Conservation (phyloP, 2,113 vertebrate species). For the Corapipo altera region DNA sequence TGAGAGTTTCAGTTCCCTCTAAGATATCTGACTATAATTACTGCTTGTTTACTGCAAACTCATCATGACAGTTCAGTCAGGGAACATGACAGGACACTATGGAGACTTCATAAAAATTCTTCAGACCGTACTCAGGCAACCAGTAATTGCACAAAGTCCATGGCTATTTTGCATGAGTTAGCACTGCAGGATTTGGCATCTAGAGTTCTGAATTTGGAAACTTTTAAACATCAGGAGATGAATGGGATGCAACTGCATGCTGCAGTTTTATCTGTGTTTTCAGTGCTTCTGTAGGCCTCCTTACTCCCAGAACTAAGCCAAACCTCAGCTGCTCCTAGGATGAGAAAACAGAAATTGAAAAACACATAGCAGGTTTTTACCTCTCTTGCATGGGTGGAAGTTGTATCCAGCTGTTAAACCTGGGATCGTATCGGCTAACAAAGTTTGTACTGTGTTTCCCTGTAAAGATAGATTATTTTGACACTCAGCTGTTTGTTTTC, state of each 20-base stretch:
- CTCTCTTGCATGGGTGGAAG: constrained; percentile 99
- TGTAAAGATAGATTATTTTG: constrained; percentile 79
- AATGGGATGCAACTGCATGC: neutral
- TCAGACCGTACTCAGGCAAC: neutral
- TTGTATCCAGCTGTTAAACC: constrained; percentile 99
- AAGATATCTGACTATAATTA: constrained; percentile 3
- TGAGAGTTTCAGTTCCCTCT: neutral
- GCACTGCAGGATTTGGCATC: constrained; percentile 20
- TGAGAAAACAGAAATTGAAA: constrained; percentile 11
- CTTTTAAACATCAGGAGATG: neutral
- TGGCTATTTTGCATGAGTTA: constrained; percentile 1
- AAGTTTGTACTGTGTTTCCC: constrained; percentile 99
- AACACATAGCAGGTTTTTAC: constrained; percentile 74
- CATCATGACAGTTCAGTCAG: constrained; percentile 8
- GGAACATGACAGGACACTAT: constrained; percentile 9
- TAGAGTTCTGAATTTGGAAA: neutral
- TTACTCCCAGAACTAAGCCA: neutral
- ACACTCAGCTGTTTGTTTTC: constrained; percentile 69
- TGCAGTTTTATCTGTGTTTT: neutral
- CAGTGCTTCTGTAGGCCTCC: neutral
- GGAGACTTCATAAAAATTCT: constrained; percentile 28
- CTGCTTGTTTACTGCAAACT: constrained; percentile 27
- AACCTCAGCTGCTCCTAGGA: neutral
- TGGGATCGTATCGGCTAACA: constrained; percentile 97
- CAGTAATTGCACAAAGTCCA: constrained; percentile 2